Evolutionary conservation across 2,888 invertebrate genomes (phyloP).

Genomic region (Druceiella hillmani): DNA sequence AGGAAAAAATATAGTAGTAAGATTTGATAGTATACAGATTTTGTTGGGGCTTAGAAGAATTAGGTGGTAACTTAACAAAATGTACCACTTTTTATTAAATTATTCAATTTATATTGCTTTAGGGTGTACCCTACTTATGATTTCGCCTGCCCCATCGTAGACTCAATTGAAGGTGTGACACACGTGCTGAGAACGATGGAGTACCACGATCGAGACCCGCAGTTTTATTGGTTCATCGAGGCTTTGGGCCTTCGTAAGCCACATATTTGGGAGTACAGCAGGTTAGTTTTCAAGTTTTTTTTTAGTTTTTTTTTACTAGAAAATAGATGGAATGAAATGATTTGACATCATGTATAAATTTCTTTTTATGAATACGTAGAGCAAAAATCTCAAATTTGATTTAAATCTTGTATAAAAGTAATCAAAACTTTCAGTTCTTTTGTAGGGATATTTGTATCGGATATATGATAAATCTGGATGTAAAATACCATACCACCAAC

Average conservation of each 20-base stretch:
- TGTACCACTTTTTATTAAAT: no score
- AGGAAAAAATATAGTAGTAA: no score
- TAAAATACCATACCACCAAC: no score
- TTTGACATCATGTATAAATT: not conserved
- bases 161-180: constrained; percentile 94
- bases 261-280: constrained; percentile 92
- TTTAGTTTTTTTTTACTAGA: not conserved
- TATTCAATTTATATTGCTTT: no score
- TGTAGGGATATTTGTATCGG: no score
- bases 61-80: no score
- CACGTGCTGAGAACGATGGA: constrained; percentile 97
- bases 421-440: no score
- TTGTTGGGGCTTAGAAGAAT: no score
- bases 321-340: not conserved
- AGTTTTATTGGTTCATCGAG: constrained; percentile 96
- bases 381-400: not conserved
- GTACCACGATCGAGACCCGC: constrained; percentile 96
- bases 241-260: constrained; percentile 82
- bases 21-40: no score
- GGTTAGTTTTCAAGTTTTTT: no score
- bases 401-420: no score
- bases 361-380: not conserved
- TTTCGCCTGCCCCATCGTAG: constrained; percentile 99
- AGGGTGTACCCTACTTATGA: constrained; percentile 99
- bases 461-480: no score